These are phyloP conservation scores for Ursus arctos DNA, from an alignment of 2,113 vertebrate species.

Conservation along the genomic window DNA sequence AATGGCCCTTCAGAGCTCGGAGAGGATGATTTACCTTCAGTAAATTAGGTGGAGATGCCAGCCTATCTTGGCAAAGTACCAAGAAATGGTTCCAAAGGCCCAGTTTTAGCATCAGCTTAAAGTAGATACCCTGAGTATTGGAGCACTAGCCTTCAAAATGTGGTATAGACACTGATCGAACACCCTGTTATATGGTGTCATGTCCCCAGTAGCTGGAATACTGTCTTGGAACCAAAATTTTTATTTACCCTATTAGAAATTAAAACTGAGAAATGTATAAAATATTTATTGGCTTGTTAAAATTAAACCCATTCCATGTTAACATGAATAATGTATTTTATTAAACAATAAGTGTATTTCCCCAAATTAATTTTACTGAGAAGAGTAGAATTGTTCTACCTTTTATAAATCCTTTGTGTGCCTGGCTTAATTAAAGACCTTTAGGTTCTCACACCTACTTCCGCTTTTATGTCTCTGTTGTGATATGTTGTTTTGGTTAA, in stretches of 20 bases:
- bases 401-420: background rate
- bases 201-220: background rate
- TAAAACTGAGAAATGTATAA: background rate
- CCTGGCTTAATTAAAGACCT: background rate
- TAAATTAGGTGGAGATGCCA: background rate
- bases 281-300: background rate
- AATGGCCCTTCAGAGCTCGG: background rate
- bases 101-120: background rate
- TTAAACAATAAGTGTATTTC: background rate
- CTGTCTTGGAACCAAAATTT: background rate
- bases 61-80: background rate
- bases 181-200: fast-evolving
- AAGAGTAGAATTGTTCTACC: background rate
- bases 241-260: background rate
- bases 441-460: background rate
- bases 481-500: background rate
- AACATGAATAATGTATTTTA: background rate
- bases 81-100: background rate
- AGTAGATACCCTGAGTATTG: background rate
- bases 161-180: background rate
- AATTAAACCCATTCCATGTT: background rate
- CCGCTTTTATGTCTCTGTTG: background rate
- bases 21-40: background rate
- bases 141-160: background rate
- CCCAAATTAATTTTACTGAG: background rate